Conservation (phyloP, 1,140 invertebrate species). For the Theocolax elegans region DNA sequence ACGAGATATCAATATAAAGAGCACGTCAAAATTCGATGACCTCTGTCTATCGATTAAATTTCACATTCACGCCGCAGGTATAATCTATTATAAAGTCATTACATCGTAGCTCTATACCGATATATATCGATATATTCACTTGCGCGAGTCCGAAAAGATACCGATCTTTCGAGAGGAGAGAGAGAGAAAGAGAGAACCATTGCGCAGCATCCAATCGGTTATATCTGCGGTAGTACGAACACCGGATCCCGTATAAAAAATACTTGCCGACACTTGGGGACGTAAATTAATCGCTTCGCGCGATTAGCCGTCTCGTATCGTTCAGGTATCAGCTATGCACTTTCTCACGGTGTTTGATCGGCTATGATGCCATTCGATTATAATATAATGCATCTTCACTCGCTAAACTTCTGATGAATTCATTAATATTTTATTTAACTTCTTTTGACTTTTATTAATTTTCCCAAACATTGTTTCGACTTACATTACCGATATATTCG, state of each 20-base stretch:
- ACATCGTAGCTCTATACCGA: conserved; percentile 42
- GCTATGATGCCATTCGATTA: not conserved
- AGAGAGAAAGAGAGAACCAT: conserved; percentile 14
- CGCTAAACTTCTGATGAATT: no score
- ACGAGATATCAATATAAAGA: conserved; percentile 21
- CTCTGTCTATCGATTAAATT: conserved; percentile 31
- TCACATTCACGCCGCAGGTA: conserved; percentile 17
- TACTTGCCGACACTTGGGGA: conserved; percentile 47
- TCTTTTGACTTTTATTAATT: no score
- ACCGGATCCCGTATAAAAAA: conserved; percentile 45
- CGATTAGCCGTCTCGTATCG: conserved; percentile 35
- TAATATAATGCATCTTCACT: not conserved
- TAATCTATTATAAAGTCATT: conserved; percentile 56
- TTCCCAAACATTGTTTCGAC: no score
- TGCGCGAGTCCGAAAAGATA: conserved; percentile 41
- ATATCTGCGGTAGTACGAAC: conserved; percentile 22
- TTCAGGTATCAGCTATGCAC: conserved; percentile 25
- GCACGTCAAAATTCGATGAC: conserved; percentile 33
- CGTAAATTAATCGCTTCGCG: conserved; percentile 54
- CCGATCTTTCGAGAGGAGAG: conserved; percentile 43
- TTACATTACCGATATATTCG: no score
- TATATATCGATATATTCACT: conserved; percentile 49
- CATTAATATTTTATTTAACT: no score
- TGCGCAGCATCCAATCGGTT: conserved; percentile 27
- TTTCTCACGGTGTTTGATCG: conserved; percentile 35